Conservation (phyloP, 2,888 invertebrate genomes). For the Nymphalis urticae region DNA sequence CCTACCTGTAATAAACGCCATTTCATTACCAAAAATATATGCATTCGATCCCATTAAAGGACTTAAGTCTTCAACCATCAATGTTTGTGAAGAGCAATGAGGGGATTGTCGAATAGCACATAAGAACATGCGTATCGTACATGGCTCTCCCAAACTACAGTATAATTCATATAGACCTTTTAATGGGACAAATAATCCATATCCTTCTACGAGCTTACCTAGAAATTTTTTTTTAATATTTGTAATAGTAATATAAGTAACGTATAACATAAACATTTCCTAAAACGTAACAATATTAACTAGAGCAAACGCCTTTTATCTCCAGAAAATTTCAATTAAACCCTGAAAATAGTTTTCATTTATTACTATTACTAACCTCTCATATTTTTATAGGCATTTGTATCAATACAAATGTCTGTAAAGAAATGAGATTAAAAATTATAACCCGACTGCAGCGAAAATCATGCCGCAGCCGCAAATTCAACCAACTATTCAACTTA, state of each 20-base stretch:
- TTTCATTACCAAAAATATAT: constrained; percentile 63
- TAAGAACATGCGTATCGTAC: constrained; percentile 66
- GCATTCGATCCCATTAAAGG: constrained; percentile 58
- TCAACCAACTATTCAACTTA: no score
- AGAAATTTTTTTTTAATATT: not conserved
- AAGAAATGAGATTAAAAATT: no score
- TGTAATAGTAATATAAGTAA: not conserved
- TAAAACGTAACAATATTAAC: no score
- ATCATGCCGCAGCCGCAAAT: no score
- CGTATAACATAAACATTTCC: no score
- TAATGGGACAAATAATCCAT: constrained; percentile 67
- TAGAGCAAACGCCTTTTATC: no score
- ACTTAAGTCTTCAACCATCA: constrained; percentile 49
- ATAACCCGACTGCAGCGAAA: no score
- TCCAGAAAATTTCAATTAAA: no score
- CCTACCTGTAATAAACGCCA: constrained; percentile 61
- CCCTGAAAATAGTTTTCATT: no score
- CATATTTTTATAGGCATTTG: no score
- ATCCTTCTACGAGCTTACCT: constrained; percentile 62
- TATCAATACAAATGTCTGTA: no score
- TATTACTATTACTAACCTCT: no score
- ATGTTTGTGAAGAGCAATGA: constrained; percentile 45
- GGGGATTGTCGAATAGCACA: constrained; percentile 56
- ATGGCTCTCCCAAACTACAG: constrained; percentile 70
- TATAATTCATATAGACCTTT: constrained; percentile 70